These are phyloP conservation scores for Dinothrombium tinctorium DNA, from an alignment of 1,140 invertebrate species.

Conservation along the genomic window DNA sequence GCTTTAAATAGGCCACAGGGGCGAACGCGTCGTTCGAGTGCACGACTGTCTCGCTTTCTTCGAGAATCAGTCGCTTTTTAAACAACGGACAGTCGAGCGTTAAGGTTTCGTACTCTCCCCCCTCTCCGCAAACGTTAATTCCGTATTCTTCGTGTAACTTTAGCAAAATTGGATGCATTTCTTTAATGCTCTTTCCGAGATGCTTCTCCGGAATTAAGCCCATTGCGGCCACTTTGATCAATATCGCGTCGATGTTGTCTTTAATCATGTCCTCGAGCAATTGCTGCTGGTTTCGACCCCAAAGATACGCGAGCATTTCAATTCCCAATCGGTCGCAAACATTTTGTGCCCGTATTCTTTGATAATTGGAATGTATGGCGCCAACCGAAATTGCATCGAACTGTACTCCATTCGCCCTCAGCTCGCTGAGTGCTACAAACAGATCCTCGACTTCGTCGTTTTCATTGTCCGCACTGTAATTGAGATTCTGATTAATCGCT, in stretches of 20 bases:
- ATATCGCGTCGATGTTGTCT: conserved; percentile 65
- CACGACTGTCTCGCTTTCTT: conserved; percentile 61
- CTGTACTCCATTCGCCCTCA: conserved; percentile 49
- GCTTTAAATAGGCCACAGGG: conserved; percentile 71
- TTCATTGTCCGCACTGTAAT: conserved; percentile 48
- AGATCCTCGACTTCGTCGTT: conserved; percentile 99
- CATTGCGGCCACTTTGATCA: conserved; percentile 77
- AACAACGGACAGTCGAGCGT: conserved; percentile 90
- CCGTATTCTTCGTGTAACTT: conserved; percentile 83
- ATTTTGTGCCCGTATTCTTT: conserved; percentile 88
- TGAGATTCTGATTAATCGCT: conserved; percentile 43
- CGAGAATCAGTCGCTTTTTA: conserved; percentile 55
- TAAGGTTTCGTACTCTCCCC: conserved; percentile 95
- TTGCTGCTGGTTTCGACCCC: conserved; percentile 77
- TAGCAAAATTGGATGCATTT: conserved; percentile 58
- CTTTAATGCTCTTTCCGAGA: conserved; percentile 57
- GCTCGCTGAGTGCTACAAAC: conserved; percentile 49
- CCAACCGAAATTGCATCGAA: conserved; percentile 84
- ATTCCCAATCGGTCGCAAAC: conserved; percentile 78
- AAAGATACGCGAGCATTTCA: conserved; percentile 68
- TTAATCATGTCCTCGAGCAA: conserved; percentile 92
- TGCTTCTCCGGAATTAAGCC: conserved; percentile 54
- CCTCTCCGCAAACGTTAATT: conserved; percentile 92
- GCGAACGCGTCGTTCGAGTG: conserved; percentile 74
- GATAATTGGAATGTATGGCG: conserved; percentile 92